Percentiles rank a stretch among this genome's conserved stretches.
Conservation (phyloP, 2,113 vertebrate species). For the Xiphophorus maculatus region DNA sequence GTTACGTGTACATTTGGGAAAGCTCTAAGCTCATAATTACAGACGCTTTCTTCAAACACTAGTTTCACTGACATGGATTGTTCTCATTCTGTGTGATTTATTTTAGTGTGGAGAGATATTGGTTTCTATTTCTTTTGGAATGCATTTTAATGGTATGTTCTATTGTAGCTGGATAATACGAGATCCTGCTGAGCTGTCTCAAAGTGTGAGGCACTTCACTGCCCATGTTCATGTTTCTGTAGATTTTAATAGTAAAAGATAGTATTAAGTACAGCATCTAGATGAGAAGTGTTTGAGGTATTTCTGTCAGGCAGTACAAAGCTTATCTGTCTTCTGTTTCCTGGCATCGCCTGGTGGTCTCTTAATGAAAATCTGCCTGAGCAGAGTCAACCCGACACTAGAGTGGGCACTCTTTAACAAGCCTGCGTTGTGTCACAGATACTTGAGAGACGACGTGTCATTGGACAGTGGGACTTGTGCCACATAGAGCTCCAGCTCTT, state of each 20-base stretch:
- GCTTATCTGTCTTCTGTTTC: conserved; percentile 62
- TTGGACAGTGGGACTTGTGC: conserved; percentile 37
- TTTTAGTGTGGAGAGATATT: conserved; percentile 22
- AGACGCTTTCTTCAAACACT: conserved; percentile 18
- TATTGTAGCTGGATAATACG: not conserved
- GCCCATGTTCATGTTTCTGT: not conserved
- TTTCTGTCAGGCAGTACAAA: conserved; percentile 63
- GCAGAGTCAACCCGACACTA: conserved; percentile 46
- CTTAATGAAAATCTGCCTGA: conserved; percentile 51
- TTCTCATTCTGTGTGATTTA: conserved; percentile 7
- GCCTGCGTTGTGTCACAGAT: conserved; percentile 34
- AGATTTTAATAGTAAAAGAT: not conserved
- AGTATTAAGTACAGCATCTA: not conserved
- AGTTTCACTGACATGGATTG: conserved; percentile 28
- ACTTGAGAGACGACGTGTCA: conserved; percentile 54
- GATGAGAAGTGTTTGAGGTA: conserved; percentile 15
- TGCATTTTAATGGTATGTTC: not conserved
- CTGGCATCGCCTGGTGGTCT: conserved; percentile 34
- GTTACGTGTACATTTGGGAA: conserved; percentile 39
- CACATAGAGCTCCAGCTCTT: conserved; percentile 34
- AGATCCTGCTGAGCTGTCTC: conserved; percentile 8
- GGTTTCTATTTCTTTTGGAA: not conserved
- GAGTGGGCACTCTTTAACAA: conserved; percentile 48
- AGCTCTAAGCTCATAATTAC: conserved; percentile 59
- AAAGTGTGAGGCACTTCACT: not conserved